Conservation (phyloP, 2,113 vertebrate genomes). For the Columba livia region DNA sequence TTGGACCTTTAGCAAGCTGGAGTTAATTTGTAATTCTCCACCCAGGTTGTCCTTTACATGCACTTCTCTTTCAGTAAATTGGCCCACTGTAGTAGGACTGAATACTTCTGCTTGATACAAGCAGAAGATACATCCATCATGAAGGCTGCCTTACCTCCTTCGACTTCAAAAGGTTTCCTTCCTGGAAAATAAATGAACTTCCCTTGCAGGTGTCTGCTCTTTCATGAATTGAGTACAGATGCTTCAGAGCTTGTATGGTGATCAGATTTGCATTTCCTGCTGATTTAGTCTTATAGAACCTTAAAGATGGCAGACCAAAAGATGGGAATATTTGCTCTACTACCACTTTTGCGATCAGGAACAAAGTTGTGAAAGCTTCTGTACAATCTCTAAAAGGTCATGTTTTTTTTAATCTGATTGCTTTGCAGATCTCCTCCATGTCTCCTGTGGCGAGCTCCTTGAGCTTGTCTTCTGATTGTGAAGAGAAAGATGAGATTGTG, state of each 20-base stretch:
- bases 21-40: constrained; percentile 6
- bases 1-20: background rate
- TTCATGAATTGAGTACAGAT: constrained; percentile 1
- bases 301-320: background rate
- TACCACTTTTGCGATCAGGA: background rate
- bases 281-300: background rate
- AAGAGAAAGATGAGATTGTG: constrained; percentile 63
- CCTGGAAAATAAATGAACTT: background rate
- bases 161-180: background rate
- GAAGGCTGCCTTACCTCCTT: background rate
- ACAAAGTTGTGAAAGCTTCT: background rate
- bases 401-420: constrained; percentile 10
- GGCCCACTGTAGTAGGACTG: background rate
- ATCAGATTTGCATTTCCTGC: constrained; percentile 23
- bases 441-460: background rate
- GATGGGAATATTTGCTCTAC: background rate
- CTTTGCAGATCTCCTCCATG: constrained; percentile 51
- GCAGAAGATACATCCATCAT: background rate
- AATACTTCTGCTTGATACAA: background rate
- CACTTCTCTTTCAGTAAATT: background rate
- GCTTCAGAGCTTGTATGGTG: background rate
- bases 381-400: background rate
- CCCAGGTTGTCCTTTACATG: background rate
- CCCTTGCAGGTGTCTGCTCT: background rate
- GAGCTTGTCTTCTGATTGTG: background rate